These are phyloP conservation scores for Dicyrtomina minuta DNA, from an alignment of 2,888 invertebrate genomes.

Conservation along the genomic window DNA sequence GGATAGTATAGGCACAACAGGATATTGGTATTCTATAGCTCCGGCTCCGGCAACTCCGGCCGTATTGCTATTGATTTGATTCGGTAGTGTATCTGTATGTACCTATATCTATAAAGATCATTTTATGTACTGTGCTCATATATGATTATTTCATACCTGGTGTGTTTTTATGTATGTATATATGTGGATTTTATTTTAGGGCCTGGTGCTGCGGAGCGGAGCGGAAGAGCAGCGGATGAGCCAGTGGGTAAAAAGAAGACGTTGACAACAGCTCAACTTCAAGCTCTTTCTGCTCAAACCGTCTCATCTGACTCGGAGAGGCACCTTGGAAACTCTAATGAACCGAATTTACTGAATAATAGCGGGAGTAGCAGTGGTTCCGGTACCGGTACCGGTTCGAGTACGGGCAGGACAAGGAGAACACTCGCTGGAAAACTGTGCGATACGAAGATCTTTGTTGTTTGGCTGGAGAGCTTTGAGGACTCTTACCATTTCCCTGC, in stretches of 20 bases:
- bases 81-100: neutral
- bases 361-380: too few relatives aligned
- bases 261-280: constrained; percentile 2
- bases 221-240: constrained; percentile 14
- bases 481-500: constrained; percentile 86
- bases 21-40: too few relatives aligned
- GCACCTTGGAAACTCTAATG: constrained; percentile 33
- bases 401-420: constrained; percentile 41
- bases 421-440: constrained; percentile 44
- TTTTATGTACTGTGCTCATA: constrained; percentile 2
- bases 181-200: constrained; percentile 24
- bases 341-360: too few relatives aligned
- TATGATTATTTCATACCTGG: too few relatives aligned
- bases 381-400: constrained; percentile 32
- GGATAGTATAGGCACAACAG: too few relatives aligned
- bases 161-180: too few relatives aligned
- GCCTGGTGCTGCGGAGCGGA: constrained; percentile 32
- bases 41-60: too few relatives aligned
- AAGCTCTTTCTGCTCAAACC: too few relatives aligned
- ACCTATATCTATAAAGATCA: neutral
- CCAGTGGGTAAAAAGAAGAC: constrained; percentile 6
- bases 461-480: constrained; percentile 95
- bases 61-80: too few relatives aligned
- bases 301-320: constrained; percentile 35
- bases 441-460: constrained; percentile 75